A percentile compares a stretch with the other conserved stretches of the same genome.
Evolutionary conservation across 2,113 vertebrate species (phyloP).

Genomic region (Paradisaea rubra): DNA sequence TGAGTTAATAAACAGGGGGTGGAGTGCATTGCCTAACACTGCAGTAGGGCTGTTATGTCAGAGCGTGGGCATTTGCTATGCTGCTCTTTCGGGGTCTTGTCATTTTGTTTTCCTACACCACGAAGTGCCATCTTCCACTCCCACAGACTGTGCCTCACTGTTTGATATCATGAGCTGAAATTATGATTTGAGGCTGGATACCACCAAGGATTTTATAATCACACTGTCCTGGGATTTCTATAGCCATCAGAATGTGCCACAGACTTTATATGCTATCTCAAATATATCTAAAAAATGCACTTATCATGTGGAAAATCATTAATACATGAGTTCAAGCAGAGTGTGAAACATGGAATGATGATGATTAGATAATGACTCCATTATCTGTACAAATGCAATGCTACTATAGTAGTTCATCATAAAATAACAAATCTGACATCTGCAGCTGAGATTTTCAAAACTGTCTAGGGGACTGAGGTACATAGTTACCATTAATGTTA

Average conservation of each 20-base stretch:
- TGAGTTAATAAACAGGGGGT: neutral
- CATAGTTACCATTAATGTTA: neutral
- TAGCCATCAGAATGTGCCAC: neutral
- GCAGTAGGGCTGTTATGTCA: neutral
- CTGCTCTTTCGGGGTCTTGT: neutral
- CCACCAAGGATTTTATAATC: neutral
- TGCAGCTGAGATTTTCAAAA: neutral
- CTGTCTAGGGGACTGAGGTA: neutral
- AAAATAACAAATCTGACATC: conserved; percentile 1
- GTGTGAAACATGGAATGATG: neutral
- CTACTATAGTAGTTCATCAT: neutral
- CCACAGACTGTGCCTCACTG: neutral
- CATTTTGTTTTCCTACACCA: neutral
- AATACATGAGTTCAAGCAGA: neutral
- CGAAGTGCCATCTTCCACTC: neutral
- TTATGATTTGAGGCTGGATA: neutral
- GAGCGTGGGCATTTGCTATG: neutral
- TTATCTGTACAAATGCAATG: neutral
- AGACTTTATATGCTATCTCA: neutral
- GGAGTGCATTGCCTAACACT: neutral
- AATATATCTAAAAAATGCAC: neutral
- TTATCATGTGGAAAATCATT: neutral
- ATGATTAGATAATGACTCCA: conserved; percentile 18
- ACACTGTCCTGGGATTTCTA: neutral
- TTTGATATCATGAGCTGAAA: neutral